phyloP scores from a whole-genome alignment of 2,113 vertebrate genomes.

The Corydoras sp. region DNA sequence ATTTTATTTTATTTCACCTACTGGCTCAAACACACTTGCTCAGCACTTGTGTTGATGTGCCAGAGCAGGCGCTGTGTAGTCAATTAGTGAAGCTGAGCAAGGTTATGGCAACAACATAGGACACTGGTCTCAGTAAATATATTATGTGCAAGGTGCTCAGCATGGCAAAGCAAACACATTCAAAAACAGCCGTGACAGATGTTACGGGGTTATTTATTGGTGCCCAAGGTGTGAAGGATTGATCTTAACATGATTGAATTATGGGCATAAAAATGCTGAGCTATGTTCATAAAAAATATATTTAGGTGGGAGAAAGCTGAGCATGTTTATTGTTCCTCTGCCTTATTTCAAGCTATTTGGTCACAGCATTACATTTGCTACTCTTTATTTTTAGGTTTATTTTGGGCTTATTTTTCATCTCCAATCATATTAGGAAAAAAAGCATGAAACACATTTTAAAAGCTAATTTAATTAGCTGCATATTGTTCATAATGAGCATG shows the following conservation, averaged over 20 bases:
- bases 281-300: slow-evolving; percentile 27
- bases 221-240: slow-evolving; percentile 14
- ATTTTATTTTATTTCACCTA: slow-evolving; percentile 24
- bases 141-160: slow-evolving; percentile 36
- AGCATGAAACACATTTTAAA: slow-evolving; percentile 12
- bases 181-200: slow-evolving; percentile 23
- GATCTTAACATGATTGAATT: slow-evolving; percentile 27
- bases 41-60: slow-evolving; percentile 33
- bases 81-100: slow-evolving; percentile 39
- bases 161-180: slow-evolving; percentile 35
- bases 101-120: slow-evolving; percentile 27
- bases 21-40: slow-evolving; percentile 16
- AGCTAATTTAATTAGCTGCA: not conserved
- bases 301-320: slow-evolving; percentile 1
- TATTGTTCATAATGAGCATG: too few species aligned
- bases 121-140: slow-evolving; percentile 44
- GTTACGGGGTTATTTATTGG: slow-evolving; percentile 35
- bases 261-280: slow-evolving; percentile 20
- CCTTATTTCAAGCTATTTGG: slow-evolving; percentile 20
- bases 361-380: slow-evolving; percentile 9
- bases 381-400: not conserved
- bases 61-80: slow-evolving; percentile 20
- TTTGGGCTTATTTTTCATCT: slow-evolving; percentile 16
- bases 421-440: slow-evolving; percentile 6
- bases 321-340: slow-evolving; percentile 13